Evolutionary conservation across 2,113 vertebrate genomes (phyloP), one percentile per base, ranked within the genome.

Genomic region (Micronycteris hirsuta): DNA sequence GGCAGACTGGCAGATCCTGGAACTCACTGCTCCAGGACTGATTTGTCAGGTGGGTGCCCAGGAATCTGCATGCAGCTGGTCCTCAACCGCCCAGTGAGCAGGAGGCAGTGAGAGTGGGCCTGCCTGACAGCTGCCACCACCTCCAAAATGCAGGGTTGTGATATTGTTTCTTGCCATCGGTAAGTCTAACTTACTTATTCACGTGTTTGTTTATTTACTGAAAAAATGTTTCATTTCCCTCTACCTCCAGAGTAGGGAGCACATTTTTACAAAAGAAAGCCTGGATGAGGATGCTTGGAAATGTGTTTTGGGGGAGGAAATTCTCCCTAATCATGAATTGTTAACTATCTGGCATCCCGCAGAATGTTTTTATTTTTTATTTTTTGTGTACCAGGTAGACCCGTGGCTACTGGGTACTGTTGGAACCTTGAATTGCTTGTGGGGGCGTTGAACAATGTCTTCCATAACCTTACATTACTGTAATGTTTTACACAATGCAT

Each of bases 401-500:
- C 31, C 84, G 89, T 80, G 45, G 78, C 70, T 82, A 77, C 47
- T 61, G 87, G 68, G 67, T 89, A 92, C 58, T 70, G 78, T 41
- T 95, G 45, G 52, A 90, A 87, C 47, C 76, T 85, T 56, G 58
- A 88, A 92, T 94, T 95, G 38, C 86, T 92, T 95, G 45, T 94
- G 95, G 94, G 56, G 92, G 94, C 74, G 73, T 74, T 92, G 81
- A 96, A 96, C 61, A 92, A 65, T 95, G 95, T 89, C 84, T 86
- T 52, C 70, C 38, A 31, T 97, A 95, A 94, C 81, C 92, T 95
- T 86, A 94, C 43, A 90, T 95, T 97, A 95, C 92, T 93, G 81
- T 96, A 96, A 73, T 78, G 76, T 96, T 97, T 97, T 97, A 86
- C 88, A 97, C 95, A 95, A 97, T 95, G 86, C 89, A 58, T 96